Conservation (phyloP, 2,888 invertebrate genomes). For the Diarsia brunnea region DNA sequence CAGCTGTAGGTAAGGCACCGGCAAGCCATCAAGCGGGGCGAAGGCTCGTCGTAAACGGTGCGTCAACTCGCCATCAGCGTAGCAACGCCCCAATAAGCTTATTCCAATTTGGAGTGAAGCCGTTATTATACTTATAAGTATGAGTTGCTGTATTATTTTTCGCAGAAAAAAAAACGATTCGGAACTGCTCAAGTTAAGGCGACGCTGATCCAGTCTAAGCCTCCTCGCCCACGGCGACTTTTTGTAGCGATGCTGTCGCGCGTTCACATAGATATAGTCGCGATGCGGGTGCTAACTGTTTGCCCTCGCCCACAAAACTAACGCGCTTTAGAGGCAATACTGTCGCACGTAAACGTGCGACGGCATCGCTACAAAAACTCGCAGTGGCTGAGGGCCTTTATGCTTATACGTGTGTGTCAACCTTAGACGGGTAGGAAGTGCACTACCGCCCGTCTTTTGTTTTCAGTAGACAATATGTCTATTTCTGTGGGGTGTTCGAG, state of each 20-base stretch:
- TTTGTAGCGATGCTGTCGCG: too few relatives aligned
- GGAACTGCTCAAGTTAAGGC: neutral
- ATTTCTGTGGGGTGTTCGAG: conserved; percentile 42
- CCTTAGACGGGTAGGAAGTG: conserved; percentile 41
- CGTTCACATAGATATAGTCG: too few relatives aligned
- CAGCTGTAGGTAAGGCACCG: neutral
- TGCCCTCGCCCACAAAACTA: too few relatives aligned
- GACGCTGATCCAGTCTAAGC: neutral
- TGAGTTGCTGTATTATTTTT: neutral
- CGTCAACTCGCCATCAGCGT: neutral
- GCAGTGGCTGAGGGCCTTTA: too few relatives aligned
- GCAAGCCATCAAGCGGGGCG: neutral
- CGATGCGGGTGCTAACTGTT: too few relatives aligned
- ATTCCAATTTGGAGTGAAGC: neutral
- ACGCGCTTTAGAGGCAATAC: too few relatives aligned
- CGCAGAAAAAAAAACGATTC: neutral
- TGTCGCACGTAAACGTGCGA: too few relatives aligned
- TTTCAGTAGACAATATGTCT: conserved; percentile 42
- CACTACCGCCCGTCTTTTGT: conserved; percentile 46
- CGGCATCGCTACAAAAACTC: too few relatives aligned
- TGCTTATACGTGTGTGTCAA: neutral
- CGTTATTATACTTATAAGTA: neutral
- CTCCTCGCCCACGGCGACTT: too few relatives aligned
- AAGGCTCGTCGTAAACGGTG: neutral
- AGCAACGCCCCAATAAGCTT: neutral